Evolutionary conservation across 2,113 vertebrate species (phyloP).

Genomic region (Aldabrachelys gigantea): DNA sequence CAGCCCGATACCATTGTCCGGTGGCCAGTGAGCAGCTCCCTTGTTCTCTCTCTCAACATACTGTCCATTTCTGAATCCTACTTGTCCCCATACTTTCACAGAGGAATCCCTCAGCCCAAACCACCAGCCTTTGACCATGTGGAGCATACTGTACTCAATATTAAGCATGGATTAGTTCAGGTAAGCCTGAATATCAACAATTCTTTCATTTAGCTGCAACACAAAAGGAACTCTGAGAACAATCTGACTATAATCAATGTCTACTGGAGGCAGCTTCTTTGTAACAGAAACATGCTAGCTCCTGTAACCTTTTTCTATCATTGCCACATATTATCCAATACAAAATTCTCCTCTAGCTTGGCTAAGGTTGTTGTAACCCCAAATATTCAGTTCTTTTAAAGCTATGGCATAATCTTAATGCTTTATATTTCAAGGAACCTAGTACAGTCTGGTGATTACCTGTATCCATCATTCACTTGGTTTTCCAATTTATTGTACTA

Average conservation of each 20-base stretch:
- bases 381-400: not conserved
- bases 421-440: not conserved
- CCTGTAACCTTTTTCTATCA: not conserved
- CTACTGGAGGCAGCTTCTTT: not conserved
- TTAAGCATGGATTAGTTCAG: not conserved
- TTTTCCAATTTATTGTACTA: slow-evolving; percentile 3
- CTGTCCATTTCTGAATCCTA: not conserved
- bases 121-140: not conserved
- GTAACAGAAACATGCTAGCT: not conserved
- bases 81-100: not conserved
- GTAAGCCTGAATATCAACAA: not conserved
- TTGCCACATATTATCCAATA: not conserved
- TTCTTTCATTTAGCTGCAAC: not conserved
- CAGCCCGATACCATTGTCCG: accelerated
- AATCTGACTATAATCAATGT: not conserved
- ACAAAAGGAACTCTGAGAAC: not conserved
- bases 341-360: not conserved
- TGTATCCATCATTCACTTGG: not conserved
- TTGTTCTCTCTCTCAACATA: not conserved
- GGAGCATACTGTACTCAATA: not conserved
- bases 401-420: not conserved
- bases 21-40: not conserved
- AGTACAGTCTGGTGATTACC: not conserved
- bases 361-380: not conserved
- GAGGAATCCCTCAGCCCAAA: accelerated